A percentile compares a stretch with the other conserved stretches of the same genome.
These are phyloP conservation scores for Regulus satrapa DNA, from an alignment of 2,113 vertebrate genomes.

Conservation along the genomic window DNA sequence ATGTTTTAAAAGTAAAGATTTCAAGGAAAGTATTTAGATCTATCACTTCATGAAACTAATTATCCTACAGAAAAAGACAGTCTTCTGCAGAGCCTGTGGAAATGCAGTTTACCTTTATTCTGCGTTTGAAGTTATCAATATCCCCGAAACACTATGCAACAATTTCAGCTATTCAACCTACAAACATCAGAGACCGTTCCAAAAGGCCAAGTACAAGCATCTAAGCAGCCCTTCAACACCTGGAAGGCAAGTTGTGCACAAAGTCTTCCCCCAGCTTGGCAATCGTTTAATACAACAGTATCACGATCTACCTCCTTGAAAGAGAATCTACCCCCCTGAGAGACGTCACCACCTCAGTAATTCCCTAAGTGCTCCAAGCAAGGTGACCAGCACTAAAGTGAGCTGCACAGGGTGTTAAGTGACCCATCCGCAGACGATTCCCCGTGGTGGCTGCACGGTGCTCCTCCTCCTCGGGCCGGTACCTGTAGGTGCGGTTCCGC, in stretches of 20 bases:
- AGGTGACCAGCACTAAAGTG: background rate
- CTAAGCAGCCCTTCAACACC: background rate
- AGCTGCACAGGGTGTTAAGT: background rate
- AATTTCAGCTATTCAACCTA: background rate
- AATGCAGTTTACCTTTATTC: background rate
- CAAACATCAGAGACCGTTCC: background rate
- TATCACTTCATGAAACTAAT: background rate
- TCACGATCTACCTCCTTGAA: background rate
- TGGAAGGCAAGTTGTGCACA: background rate
- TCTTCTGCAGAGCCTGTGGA: background rate
- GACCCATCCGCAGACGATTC: background rate
- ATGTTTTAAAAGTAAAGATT: background rate
- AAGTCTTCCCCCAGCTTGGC: background rate
- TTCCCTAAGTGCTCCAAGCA: background rate
- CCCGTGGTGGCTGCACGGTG: too few species aligned
- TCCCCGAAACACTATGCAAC: background rate
- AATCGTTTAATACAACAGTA: background rate
- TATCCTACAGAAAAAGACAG: background rate
- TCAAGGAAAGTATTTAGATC: background rate
- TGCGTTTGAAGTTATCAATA: background rate
- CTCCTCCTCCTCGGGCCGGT: too few species aligned
- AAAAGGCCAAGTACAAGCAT: background rate
- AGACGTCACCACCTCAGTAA: background rate
- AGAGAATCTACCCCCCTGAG: background rate
- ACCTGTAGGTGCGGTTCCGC: slow-evolving; percentile 99